These are phyloP conservation scores for Lycocorax pyrrhopterus DNA, from an alignment of 2,113 vertebrate species.

Conservation along the genomic window DNA sequence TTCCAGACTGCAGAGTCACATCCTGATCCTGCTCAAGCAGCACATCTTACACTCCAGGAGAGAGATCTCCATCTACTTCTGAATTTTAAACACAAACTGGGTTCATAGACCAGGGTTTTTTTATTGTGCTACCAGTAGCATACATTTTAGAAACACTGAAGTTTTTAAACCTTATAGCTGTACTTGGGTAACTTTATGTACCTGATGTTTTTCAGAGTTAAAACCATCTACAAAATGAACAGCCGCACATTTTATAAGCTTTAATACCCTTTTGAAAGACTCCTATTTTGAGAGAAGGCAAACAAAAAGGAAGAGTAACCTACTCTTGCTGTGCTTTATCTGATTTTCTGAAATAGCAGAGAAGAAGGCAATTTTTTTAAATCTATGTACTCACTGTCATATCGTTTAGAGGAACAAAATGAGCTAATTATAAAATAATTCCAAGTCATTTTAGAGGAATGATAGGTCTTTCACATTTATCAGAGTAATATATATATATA, in stretches of 20 bases:
- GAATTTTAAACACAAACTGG: not conserved
- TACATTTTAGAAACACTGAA: not conserved
- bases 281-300: not conserved
- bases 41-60: not conserved
- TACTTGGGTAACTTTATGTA: not conserved
- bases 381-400: not conserved
- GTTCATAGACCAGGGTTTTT: not conserved
- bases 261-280: not conserved
- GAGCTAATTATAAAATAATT: not conserved
- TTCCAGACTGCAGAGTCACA: not conserved
- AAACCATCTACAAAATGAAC: not conserved
- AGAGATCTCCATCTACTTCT: not conserved
- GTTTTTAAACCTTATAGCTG: not conserved
- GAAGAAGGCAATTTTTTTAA: not conserved
- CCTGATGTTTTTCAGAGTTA: not conserved
- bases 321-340: constrained; percentile 13
- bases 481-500: not conserved
- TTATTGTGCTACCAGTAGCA: not conserved
- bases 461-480: not conserved
- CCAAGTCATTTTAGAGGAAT: not conserved
- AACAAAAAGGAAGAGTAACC: constrained; percentile 16
- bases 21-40: not conserved
- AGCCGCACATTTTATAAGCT: constrained; percentile 19
- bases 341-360: not conserved
- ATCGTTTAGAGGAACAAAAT: not conserved